A percentile compares a stretch with the other conserved stretches of the same genome.
phyloP scores from a whole-genome alignment of 1,140 invertebrate species.

The Drusus annulatus region DNA sequence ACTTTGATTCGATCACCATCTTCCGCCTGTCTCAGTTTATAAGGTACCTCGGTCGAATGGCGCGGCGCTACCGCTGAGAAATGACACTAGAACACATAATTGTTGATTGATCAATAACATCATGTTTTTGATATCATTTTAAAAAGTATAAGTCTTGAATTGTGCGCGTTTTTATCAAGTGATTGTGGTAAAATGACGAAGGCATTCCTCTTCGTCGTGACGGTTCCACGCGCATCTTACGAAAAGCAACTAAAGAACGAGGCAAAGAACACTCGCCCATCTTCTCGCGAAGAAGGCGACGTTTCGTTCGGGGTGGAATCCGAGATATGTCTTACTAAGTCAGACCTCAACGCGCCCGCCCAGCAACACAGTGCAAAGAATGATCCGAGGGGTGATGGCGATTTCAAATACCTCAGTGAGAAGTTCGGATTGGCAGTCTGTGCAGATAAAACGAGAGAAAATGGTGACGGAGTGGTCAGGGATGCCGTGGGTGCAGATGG shows the following conservation, averaged over 20 bases:
- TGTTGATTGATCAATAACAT: no score
- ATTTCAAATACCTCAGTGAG: not conserved
- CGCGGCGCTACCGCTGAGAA: no score
- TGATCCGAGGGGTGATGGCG: not conserved
- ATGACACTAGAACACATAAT: no score
- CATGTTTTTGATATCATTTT: no score
- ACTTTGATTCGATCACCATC: not conserved
- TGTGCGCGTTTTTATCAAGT: not conserved
- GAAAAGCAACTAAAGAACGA: slow-evolving; percentile 55
- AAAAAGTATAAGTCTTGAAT: no score
- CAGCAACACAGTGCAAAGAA: not conserved
- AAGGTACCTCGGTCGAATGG: not conserved
- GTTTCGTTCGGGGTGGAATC: slow-evolving; percentile 41
- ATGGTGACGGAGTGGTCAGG: not conserved
- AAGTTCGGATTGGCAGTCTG: not conserved
- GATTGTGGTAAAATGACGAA: slow-evolving; percentile 58
- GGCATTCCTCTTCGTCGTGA: slow-evolving; percentile 62
- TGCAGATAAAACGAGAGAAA: not conserved
- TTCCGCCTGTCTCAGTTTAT: not conserved
- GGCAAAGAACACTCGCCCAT: not conserved
- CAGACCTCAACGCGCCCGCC: not conserved
- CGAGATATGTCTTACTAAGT: not conserved
- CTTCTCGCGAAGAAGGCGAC: not conserved
- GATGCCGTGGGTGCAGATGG: not conserved
- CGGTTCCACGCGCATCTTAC: slow-evolving; percentile 60